Conservation (phyloP, 2,888 invertebrate genomes). For the Cremastobaeus sp. region DNA sequence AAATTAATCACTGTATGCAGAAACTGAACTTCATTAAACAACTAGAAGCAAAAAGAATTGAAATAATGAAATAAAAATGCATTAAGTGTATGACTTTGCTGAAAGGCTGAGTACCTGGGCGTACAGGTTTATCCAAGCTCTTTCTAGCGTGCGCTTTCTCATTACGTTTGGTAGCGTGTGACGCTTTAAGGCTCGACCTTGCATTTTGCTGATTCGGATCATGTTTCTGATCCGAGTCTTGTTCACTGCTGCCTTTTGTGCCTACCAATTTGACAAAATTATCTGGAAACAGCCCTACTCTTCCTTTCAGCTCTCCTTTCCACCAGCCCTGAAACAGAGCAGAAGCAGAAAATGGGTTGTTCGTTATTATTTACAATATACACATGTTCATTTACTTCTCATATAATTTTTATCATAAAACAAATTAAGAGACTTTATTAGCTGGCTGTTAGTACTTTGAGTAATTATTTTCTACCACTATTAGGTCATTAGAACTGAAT, state of each 20-base stretch:
- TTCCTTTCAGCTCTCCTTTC: slow-evolving; percentile 95
- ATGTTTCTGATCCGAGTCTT: slow-evolving; percentile 66
- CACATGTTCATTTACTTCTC: too few species aligned
- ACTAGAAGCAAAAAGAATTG: too few species aligned
- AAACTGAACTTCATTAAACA: too few species aligned
- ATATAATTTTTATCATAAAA: too few species aligned
- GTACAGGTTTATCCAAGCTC: slow-evolving; percentile 71
- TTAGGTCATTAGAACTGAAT: too few species aligned
- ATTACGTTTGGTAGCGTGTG: slow-evolving; percentile 66
- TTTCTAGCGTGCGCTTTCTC: slow-evolving; percentile 73
- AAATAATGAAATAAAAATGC: too few species aligned
- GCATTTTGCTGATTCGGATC: slow-evolving; percentile 62
- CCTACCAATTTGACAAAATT: slow-evolving; percentile 91
- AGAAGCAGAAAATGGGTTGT: not conserved
- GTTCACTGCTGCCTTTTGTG: slow-evolving; percentile 57
- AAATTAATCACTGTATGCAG: too few species aligned
- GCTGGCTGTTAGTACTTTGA: too few species aligned
- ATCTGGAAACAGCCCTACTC: slow-evolving; percentile 96
- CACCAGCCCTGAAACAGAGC: slow-evolving; percentile 90
- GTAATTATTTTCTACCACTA: too few species aligned
- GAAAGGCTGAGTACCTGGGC: slow-evolving; percentile 64
- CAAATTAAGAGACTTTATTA: too few species aligned
- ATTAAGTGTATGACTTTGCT: too few species aligned
- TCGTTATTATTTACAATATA: too few species aligned
- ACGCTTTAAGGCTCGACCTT: slow-evolving; percentile 64